Conservation (phyloP, 2,113 vertebrate species). For the Hoplias malabaricus region DNA sequence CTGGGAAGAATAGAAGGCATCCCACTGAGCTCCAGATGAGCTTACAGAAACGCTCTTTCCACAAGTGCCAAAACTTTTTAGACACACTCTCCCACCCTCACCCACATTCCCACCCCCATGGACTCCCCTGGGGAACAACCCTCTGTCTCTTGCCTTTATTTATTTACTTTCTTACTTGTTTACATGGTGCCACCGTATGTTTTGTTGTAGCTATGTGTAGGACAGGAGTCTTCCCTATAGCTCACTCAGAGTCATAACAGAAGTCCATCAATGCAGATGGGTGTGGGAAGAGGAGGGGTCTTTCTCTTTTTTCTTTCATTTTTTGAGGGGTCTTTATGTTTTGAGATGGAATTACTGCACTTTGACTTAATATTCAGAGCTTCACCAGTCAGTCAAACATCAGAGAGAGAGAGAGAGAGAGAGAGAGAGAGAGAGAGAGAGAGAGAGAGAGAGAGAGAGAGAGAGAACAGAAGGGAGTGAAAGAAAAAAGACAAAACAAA, state of each 20-base stretch:
- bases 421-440: background rate
- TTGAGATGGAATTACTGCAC: slow-evolving; percentile 30
- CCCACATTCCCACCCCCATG: too few species aligned
- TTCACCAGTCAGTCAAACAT: background rate
- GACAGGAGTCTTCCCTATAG: background rate
- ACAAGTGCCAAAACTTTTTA: slow-evolving; percentile 51
- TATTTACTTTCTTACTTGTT: slow-evolving; percentile 33
- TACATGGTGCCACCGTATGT: slow-evolving; percentile 1
- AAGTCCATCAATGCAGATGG: background rate
- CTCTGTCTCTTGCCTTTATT: background rate
- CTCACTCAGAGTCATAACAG: background rate
- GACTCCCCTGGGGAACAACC: slow-evolving; percentile 21
- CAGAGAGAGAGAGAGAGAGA: background rate
- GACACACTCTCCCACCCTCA: slow-evolving; percentile 1
- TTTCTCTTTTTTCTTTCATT: slow-evolving; percentile 25
- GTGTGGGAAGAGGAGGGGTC: too few species aligned
- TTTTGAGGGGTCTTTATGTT: slow-evolving; percentile 23
- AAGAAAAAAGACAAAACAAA: too few species aligned
- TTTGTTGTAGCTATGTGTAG: background rate
- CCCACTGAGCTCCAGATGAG: slow-evolving; percentile 61
- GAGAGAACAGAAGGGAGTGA: background rate
- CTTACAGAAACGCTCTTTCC: slow-evolving; percentile 51
- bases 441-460: background rate
- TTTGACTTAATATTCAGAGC: slow-evolving; percentile 10
- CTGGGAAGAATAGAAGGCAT: slow-evolving; percentile 8